Evolutionary conservation across 2,113 vertebrate species (phyloP), one percentile per base, ranked within the genome.

Genomic region (Laticauda colubrina): DNA sequence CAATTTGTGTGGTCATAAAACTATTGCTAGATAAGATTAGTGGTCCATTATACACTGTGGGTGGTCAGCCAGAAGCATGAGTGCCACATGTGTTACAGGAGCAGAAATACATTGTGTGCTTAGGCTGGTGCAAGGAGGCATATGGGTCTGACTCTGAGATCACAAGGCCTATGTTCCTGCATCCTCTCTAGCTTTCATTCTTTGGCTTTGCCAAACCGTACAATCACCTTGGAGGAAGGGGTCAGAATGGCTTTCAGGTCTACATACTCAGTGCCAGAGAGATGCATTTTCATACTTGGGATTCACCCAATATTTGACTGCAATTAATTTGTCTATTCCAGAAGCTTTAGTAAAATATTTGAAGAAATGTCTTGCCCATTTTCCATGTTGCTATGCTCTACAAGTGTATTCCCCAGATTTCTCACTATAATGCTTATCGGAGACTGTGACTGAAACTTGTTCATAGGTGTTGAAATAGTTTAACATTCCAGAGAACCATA

Each of bases 1-100:
- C 75, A 39, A 26, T 45, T 18, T 93, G 39, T 92, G 92, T 59
- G 75, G 75, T 93, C 92, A 51, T 90, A 14, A 86, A 56, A 90
- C 53, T 86, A 64, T n/a, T 43, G 2, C 81, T 61, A 34, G 29
- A 15, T 51, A 48, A 85, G 45, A 53, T 90, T 29, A 34, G 26
- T n/a, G 21, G 12, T 29, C 88, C 24, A 29, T 89, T 45, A 45
- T 56, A 45, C 51, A 81, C 87, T 8, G 54, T 88, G 59, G 86
- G 86, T 92, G 86, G 86, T 15, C 86, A 92, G 39, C 18, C n/a
- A 69, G 57, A 45, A 7, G 7, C 24, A 29, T 57, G 34, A 48
- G 2, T n/a, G 29, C 20, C 51, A 75, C 45, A 24, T 23, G 59
- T 92, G 64, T 5, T 9, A 59, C 3, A n/a, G 26, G 29, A 85